These are phyloP conservation scores for Hippoglossus stenolepis DNA, from an alignment of 2,113 vertebrate species.

Conservation along the genomic window DNA sequence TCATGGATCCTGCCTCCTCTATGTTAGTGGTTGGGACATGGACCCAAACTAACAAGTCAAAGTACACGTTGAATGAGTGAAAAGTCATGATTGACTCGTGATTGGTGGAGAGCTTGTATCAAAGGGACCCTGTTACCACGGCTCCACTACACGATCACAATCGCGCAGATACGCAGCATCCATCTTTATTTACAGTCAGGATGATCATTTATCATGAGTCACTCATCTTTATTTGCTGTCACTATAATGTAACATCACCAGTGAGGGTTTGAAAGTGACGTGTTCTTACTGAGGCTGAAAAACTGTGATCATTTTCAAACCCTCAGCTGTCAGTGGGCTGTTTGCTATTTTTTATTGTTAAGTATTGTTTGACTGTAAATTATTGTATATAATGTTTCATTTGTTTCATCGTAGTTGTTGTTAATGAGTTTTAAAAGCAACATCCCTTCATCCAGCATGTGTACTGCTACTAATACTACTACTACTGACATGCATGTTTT, in stretches of 20 bases:
- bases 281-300: no score
- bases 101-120: no score
- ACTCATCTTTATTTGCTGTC: slow-evolving; percentile 25
- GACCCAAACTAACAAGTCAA: no score
- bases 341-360: background rate
- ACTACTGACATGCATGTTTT: slow-evolving; percentile 2
- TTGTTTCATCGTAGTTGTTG: background rate
- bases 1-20: no score
- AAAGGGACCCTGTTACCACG: no score
- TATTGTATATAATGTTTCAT: background rate
- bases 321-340: background rate
- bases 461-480: background rate
- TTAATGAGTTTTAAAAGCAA: background rate
- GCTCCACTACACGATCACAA: no score
- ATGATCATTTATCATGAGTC: slow-evolving; percentile 9
- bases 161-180: no score
- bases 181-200: slow-evolving; percentile 1
- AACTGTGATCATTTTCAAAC: background rate
- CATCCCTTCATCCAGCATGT: background rate
- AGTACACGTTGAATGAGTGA: no score
- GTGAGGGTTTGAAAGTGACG: slow-evolving; percentile 30
- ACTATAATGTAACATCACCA: background rate
- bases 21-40: no score
- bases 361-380: background rate
- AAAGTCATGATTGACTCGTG: no score